Percentiles rank a stretch among this genome's conserved stretches.
Evolutionary conservation across 1,140 invertebrate species (phyloP).

Genomic region (Anastrepha obliqua): DNA sequence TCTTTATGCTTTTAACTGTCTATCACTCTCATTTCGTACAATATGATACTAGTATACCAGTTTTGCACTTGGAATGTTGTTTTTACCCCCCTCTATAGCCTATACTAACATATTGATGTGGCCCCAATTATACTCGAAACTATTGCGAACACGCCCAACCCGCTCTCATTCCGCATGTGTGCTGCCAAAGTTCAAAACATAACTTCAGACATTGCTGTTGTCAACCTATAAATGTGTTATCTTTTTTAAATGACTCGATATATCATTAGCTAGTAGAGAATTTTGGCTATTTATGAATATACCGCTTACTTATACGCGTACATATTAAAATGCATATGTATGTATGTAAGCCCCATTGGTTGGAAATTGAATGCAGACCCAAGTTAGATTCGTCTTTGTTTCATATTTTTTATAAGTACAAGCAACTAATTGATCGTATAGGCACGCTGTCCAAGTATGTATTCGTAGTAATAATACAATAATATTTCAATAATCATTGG

Average conservation of each 20-base stretch:
- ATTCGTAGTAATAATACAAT: too few relatives aligned
- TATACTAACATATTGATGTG: neutral
- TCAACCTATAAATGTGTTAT: neutral
- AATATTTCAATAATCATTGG: too few relatives aligned
- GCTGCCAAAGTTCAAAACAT: neutral
- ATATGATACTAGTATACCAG: neutral
- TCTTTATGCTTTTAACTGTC: neutral
- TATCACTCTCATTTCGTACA: neutral
- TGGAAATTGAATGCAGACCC: too few relatives aligned
- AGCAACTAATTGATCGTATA: too few relatives aligned
- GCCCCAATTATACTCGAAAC: neutral
- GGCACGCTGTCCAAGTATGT: too few relatives aligned
- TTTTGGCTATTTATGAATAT: neutral
- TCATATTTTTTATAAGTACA: too few relatives aligned
- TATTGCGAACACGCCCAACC: neutral
- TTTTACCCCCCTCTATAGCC: neutral
- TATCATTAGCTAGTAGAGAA: neutral
- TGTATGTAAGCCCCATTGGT: neutral
- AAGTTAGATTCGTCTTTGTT: too few relatives aligned
- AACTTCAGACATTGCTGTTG: neutral
- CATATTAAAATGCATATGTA: neutral
- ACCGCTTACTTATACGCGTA: neutral
- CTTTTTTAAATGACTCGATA: neutral
- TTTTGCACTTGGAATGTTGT: conserved; percentile 3
- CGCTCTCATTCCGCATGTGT: neutral